Base-by-base conservation (phyloP, 2,888 invertebrate species). In the Nymphalis urticae region DNA sequence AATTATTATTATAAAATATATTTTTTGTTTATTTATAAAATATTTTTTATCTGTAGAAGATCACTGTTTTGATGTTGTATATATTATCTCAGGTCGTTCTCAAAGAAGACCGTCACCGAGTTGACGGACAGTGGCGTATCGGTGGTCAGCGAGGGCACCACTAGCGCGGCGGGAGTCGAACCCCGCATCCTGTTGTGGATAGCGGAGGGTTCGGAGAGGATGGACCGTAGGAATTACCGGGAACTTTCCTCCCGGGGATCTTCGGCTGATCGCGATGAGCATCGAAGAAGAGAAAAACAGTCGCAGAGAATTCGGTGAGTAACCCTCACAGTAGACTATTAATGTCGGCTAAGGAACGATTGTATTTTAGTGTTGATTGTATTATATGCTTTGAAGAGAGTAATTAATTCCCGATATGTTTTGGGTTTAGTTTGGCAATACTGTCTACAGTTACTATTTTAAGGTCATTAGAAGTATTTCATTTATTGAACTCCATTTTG, bases 41-140 rank as follows among this genome's bases (percentile, higher is more conserved):
- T 42, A 42, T 42, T 1, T 42, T 13, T 13, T 42, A 13, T 10
- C 42, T 13, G 13, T 13, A 13, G 42, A 13, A 0, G 42, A 42
- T 4, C 10, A 42, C 42, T 0, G 13, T 42, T 13, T 42, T 42
- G 4, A 42, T 42, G 4, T 42, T 42, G 13, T 42, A 13, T 32
- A 19, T 48, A 47, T n/a, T 50, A 10, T 63, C 60, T 1, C 71
- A 77, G 95, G 80, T 95, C 95, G 59, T 93, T 94, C 72, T 94
- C 94, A 36, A 95, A 95, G 90, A 95, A 95, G 82, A 94, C 95
- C 32, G 93, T 94, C 79, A 95, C 95, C 54, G 95, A 96, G 83
- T 87, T 95, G 79, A 95, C 96, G 7, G 96, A 96, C 89, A 96
- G 96, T 84, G 96, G 96, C 60, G 96, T 96, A 79, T 96, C 96